Conservation (phyloP, 2,888 invertebrate species). For the Sycophila texana region DNA sequence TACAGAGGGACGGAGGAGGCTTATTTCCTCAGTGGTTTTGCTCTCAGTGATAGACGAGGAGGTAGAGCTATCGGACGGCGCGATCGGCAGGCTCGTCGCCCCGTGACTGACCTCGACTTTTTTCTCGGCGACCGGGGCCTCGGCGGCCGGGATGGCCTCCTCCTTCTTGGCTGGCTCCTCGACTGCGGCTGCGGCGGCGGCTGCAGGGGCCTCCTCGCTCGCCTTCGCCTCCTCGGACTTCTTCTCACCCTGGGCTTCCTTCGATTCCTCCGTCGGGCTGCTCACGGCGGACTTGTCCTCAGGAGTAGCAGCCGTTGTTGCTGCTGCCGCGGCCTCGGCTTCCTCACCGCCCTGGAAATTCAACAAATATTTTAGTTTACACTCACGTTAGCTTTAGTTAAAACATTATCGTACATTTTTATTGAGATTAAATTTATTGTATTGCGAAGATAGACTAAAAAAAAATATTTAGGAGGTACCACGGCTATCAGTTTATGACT, state of each 20-base stretch:
- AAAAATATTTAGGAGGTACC: no score
- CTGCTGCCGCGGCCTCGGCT: slow-evolving; percentile 59
- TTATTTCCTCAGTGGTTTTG: slow-evolving; percentile 73
- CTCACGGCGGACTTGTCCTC: slow-evolving; percentile 58
- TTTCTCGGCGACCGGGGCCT: slow-evolving; percentile 68
- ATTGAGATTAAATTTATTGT: no score
- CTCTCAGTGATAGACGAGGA: slow-evolving; percentile 74
- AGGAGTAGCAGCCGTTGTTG: slow-evolving; percentile 46
- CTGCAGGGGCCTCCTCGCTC: slow-evolving; percentile 21
- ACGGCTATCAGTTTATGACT: no score
- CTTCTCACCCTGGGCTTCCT: slow-evolving; percentile 57
- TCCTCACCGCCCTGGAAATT: slow-evolving; percentile 72
- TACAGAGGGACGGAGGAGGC: slow-evolving; percentile 38
- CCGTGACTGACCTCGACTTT: slow-evolving; percentile 75
- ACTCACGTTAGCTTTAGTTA: no score
- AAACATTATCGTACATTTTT: no score
- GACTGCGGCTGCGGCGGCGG: slow-evolving; percentile 66
- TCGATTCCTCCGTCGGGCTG: slow-evolving; percentile 62
- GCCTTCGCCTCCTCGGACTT: slow-evolving; percentile 50
- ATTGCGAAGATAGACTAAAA: no score
- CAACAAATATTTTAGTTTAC: slow-evolving; percentile 11
- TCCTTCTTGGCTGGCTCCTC: slow-evolving; percentile 58
- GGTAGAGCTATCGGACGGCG: slow-evolving; percentile 53
- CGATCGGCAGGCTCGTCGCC: slow-evolving; percentile 67
- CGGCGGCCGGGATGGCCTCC: slow-evolving; percentile 67